Evolutionary conservation across 2,888 invertebrate genomes (phyloP), one percentile per base, ranked within the genome.

Genomic region (Megastigmus dorsalis): DNA sequence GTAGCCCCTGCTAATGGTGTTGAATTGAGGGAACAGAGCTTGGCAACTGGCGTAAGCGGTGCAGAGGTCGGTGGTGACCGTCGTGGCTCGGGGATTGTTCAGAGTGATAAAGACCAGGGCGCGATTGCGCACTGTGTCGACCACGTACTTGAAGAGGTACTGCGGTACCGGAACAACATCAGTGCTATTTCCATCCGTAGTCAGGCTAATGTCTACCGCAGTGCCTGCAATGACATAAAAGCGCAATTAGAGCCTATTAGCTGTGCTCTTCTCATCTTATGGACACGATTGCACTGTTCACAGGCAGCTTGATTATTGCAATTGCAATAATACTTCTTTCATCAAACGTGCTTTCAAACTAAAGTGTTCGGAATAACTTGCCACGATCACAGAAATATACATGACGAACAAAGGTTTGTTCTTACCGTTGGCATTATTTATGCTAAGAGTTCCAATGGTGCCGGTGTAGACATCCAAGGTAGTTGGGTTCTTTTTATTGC

Each of bases 31-130:
- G 20, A 63, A 77, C 5, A 38, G 30, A 0, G 0, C 20, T 2
- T 43, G 0, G 48, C 77, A 77, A 1, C 18, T n/a, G 13, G 3
- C 9, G 9, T 41, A 55, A 4, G 57, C 20, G 2, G 28, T 1
- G 36, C 77, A 77, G 2, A 77, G 26, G 0, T n/a, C 33, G 2
- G 59, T 5, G 0, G 70, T 36, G 30, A 68, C 23, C 6, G 48
- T 18, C 0, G 9, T 60, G 0, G 78, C 69, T 74, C 83, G 82
- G 0, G 93, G 93, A 82, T 93, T 92, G 86, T 93, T 93, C 69
- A 92, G 89, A 45, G 91, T 90, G 7, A 93, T 82, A 79, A 92
- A 90, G 1, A 91, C 93, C 0, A 91, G 89, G 0, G 91, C 93
- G 1, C 89, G 83, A 7, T 89, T 88, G 1, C 85, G 87, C 0